Conservation (phyloP, 2,888 invertebrate species). For the Oscheius sp. region DNA sequence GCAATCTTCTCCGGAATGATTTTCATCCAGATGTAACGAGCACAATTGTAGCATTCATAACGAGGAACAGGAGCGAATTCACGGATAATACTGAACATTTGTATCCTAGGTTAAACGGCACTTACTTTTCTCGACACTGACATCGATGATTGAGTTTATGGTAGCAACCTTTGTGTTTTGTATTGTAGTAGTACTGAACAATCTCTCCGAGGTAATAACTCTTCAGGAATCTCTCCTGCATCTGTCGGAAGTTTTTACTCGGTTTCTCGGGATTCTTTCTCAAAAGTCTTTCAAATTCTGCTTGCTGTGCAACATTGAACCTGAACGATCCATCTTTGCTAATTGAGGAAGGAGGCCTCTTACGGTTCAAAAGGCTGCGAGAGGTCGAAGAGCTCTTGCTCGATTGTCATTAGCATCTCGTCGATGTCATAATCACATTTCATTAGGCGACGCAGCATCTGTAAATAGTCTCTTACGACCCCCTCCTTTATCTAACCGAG, state of each 20-base stretch:
- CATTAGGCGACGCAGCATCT: constrained; percentile 32
- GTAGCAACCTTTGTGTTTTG: constrained; percentile 26
- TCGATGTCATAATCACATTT: constrained; percentile 23
- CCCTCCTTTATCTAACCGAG: constrained; percentile 7
- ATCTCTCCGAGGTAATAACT: constrained; percentile 28
- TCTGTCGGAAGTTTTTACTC: constrained; percentile 10
- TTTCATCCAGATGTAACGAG: constrained; percentile 15
- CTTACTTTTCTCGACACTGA: constrained; percentile 21
- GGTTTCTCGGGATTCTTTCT: constrained; percentile 3
- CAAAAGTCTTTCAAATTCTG: constrained; percentile 22
- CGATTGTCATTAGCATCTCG: constrained; percentile 25
- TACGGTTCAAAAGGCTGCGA: constrained; percentile 32
- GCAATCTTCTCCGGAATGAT: neutral
- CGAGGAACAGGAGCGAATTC: constrained; percentile 6
- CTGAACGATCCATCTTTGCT: neutral
- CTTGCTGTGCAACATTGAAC: constrained; percentile 22
- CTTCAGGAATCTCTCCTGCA: constrained; percentile 32
- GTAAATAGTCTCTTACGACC: constrained; percentile 1
- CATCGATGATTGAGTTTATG: constrained; percentile 17
- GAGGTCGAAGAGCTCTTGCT: constrained; percentile 12
- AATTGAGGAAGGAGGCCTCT: neutral
- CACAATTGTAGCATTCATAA: constrained; percentile 29
- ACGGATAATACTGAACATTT: neutral
- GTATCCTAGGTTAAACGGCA: neutral
- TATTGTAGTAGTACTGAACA: constrained; percentile 30